phyloP scores from a whole-genome alignment of 2,888 invertebrate genomes.

The Drosophila emarginata region DNA sequence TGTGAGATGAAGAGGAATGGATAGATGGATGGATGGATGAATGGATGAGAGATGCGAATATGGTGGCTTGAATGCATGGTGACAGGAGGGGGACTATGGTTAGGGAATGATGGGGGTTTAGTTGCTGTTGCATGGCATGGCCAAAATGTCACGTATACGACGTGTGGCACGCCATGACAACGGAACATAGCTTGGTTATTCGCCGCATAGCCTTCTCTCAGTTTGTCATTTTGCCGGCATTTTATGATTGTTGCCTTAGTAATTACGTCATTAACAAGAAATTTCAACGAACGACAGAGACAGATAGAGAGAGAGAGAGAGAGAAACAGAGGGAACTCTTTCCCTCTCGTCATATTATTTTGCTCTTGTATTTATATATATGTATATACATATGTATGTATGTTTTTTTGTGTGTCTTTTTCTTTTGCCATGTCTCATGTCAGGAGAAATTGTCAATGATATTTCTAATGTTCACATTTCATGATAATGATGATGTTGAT shows the following conservation, averaged over 20 bases:
- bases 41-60: not conserved
- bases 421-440: conserved; percentile 4
- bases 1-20: conserved; percentile 5
- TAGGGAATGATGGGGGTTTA: not conserved
- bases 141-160: conserved; percentile 78
- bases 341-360: conserved; percentile 50
- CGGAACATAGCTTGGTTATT: not conserved
- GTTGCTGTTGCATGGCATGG: conserved; percentile 54
- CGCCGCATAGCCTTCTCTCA: conserved; percentile 1
- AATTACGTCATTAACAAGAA: conserved; percentile 74
- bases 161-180: conserved; percentile 66
- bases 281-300: conserved; percentile 46
- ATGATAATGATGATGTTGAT: not conserved
- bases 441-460: conserved; percentile 10
- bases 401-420: too few species aligned
- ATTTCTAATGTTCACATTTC: not conserved
- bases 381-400: too few species aligned
- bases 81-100: not conserved
- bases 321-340: conserved; percentile 21
- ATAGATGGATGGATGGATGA: conserved; percentile 19
- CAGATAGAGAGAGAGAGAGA: not conserved
- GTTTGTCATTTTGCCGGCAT: conserved; percentile 19
- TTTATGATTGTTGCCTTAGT: conserved; percentile 41
- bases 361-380: too few species aligned
- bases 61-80: not conserved